Evolutionary conservation across 1,140 invertebrate genomes (phyloP).

Genomic region (Danaus plexippus): DNA sequence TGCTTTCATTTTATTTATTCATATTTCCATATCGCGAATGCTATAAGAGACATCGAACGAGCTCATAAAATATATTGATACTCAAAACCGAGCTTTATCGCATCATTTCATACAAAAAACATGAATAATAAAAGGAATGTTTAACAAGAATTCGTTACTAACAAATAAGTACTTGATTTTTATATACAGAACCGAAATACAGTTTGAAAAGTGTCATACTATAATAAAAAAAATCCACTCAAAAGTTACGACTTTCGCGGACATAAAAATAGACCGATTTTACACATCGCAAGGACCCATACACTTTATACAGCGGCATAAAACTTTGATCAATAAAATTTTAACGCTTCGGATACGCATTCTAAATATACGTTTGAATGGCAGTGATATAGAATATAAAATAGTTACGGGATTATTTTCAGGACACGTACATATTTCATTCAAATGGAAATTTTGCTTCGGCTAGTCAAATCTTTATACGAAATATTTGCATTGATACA

Average conservation of each 20-base stretch:
- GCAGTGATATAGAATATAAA: not conserved
- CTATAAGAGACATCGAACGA: conserved; percentile 11
- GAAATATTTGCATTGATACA: no score
- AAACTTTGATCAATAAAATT: conserved; percentile 56
- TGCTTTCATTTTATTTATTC: conserved; percentile 20
- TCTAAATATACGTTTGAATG: conserved; percentile 11
- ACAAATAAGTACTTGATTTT: conserved; percentile 9
- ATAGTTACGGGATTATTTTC: no score
- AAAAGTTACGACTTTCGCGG: conserved; percentile 44
- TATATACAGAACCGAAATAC: conserved; percentile 19
- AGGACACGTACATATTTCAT: no score
- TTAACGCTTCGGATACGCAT: conserved; percentile 32
- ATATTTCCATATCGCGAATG: conserved; percentile 12
- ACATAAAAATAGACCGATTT: conserved; percentile 63
- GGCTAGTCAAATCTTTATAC: no score
- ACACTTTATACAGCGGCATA: conserved; percentile 48
- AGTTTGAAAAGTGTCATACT: conserved; percentile 39
- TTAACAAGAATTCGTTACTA: conserved; percentile 8
- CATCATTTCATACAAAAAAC: conserved; percentile 12
- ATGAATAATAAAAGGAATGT: conserved; percentile 13
- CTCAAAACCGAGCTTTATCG: conserved; percentile 8
- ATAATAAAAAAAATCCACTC: conserved; percentile 59
- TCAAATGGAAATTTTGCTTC: no score
- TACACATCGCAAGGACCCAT: conserved; percentile 54
- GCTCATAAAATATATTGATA: conserved; percentile 14